Evolutionary conservation across 2,113 vertebrate genomes (phyloP), one percentile per base, ranked within the genome.

Genomic region (Montifringilla adamsi): DNA sequence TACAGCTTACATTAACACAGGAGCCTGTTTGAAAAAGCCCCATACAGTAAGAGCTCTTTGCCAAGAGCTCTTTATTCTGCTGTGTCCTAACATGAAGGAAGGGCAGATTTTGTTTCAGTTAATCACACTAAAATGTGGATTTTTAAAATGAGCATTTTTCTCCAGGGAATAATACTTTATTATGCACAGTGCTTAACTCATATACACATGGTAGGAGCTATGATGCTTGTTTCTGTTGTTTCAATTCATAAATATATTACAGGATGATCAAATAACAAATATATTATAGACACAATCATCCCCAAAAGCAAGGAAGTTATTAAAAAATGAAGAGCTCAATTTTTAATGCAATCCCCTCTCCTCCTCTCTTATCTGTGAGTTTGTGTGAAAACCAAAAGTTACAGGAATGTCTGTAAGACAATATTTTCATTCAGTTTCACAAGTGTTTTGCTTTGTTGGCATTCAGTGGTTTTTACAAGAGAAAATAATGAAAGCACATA

Each of bases 401-500:
- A 86, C 41, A 55, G 46, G n/a, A 68, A 59, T 12, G 19, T 50
- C 46, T 95, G 52, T 56, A 87, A 92, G 63, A 95, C 82, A 96
- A 76, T 82, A 81, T 6, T 95, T 94, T 81, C 62, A 21, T 77
- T 96, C 77, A 28, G 10, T 66, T 95, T 88, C 62, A 37, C 31
- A 93, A 70, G 14, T 80, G 44, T 56, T 88, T 90, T 84, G 58
- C 60, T 77, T 90, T 78, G 50, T 78, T 94, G 89, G 89, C 78
- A 86, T 94, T 96, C 92, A 92, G 44, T 87, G 91, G 82, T 94
- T 96, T 94, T 93, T 96, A 86, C 74, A 92, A 92, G 90, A 96
- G 85, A 83, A 89, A 95, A 95, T 85, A 97, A 80, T 91, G 89
- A 96, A 94, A 96, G 87, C 79, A 96, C 90, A 72, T 87, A 95